These are phyloP conservation scores for Entomobrya multifasciata DNA, from an alignment of 2,888 invertebrate genomes.

Conservation along the genomic window DNA sequence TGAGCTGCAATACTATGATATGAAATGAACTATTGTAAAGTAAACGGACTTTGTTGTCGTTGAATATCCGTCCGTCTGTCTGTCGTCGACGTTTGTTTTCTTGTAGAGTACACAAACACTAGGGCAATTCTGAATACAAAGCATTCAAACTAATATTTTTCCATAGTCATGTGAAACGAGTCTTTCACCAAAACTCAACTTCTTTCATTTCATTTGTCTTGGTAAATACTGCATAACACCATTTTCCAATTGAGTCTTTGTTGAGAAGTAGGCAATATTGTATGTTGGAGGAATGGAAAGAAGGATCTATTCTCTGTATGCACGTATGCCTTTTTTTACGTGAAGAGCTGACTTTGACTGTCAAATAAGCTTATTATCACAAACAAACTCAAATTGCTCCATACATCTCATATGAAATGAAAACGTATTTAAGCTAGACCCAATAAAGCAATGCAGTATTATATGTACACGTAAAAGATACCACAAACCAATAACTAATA, in stretches of 20 bases:
- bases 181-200: background rate
- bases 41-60: background rate
- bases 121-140: background rate
- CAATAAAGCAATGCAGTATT: too few relatives aligned
- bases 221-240: background rate
- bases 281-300: too few relatives aligned
- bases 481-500: too few relatives aligned
- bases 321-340: background rate
- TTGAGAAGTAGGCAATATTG: background rate
- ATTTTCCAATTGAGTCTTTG: conserved; percentile 9
- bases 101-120: background rate
- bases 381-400: too few relatives aligned
- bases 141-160: background rate
- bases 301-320: background rate
- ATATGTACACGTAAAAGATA: too few relatives aligned
- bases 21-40: background rate
- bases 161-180: background rate
- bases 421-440: too few relatives aligned
- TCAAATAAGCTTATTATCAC: too few relatives aligned
- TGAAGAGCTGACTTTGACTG: too few relatives aligned
- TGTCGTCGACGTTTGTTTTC: background rate
- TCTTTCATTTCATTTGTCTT: background rate
- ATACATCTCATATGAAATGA: too few relatives aligned
- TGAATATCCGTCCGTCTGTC: conserved; percentile 11
- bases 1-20: background rate